Evolutionary conservation across 2,888 invertebrate species (phyloP).

Genomic region (Eugnorisma glareosa): DNA sequence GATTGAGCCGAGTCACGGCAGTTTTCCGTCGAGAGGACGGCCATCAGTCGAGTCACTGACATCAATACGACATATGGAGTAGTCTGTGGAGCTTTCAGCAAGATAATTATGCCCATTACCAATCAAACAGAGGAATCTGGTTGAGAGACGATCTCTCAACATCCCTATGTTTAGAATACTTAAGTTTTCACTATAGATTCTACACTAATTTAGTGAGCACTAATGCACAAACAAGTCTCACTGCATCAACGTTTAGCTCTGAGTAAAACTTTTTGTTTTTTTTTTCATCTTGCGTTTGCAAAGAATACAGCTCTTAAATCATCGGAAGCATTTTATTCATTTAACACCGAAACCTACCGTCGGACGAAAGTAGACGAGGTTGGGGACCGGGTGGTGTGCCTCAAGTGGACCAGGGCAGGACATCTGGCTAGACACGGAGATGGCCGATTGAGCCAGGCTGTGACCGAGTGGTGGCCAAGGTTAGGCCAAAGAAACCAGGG

Average conservation of each 20-base stretch:
- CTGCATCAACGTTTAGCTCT: background rate
- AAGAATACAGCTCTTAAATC: background rate
- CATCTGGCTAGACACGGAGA: no score
- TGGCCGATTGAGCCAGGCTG: no score
- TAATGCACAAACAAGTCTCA: background rate
- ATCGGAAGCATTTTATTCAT: background rate
- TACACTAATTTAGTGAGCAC: background rate
- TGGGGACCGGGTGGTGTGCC: no score
- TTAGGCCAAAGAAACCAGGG: no score
- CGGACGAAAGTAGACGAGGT: no score
- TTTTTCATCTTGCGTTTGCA: background rate
- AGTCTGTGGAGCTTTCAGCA: background rate
- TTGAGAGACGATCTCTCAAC: background rate
- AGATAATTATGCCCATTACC: background rate
- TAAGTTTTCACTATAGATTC: background rate
- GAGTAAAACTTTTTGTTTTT: background rate
- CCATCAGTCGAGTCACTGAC: conserved; percentile 1
- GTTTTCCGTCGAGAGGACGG: background rate
- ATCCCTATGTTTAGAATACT: background rate
- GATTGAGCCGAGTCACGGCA: background rate
- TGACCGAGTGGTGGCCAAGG: no score
- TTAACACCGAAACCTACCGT: no score
- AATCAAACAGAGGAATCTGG: background rate
- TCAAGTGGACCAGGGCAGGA: no score
- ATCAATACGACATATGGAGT: background rate